phyloP scores from a whole-genome alignment of 2,797 vertebrate species.

The Myripristis murdjan region DNA sequence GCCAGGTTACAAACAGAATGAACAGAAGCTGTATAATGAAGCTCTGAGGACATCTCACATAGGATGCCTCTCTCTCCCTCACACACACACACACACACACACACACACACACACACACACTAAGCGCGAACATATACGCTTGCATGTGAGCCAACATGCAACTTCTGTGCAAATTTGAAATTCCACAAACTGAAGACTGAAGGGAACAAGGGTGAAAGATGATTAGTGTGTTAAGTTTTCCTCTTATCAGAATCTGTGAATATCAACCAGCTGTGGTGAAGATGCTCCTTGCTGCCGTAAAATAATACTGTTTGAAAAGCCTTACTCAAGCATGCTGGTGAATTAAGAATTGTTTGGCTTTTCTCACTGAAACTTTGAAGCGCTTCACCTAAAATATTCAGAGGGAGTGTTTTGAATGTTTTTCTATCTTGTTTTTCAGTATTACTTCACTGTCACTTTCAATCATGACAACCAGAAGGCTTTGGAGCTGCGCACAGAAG shows the following conservation, averaged over 20 bases:
- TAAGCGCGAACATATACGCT: constrained; percentile 18
- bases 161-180: not conserved
- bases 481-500: constrained; percentile 95
- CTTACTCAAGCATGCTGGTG: not conserved
- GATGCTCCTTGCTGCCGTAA: not conserved
- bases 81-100: too few relatives aligned
- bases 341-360: not conserved
- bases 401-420: constrained; percentile 18
- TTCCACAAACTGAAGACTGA: not conserved
- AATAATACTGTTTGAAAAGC: not conserved
- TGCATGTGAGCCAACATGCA: not conserved
- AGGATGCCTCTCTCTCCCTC: constrained; percentile 41
- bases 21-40: constrained; percentile 77
- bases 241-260: too few relatives aligned
- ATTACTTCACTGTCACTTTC: constrained; percentile 96
- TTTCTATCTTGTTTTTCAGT: constrained; percentile 81
- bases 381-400: not conserved
- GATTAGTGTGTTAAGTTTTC: too few relatives aligned
- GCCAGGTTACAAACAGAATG: constrained; percentile 83
- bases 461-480: constrained; percentile 98
- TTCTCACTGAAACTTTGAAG: not conserved
- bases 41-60: constrained; percentile 58
- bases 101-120: not conserved
- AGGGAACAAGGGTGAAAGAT: not conserved
- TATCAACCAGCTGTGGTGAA: too few relatives aligned